Base-by-base conservation (phyloP, 1,140 invertebrate genomes). In the Stenopsyche tienmushanensis region DNA sequence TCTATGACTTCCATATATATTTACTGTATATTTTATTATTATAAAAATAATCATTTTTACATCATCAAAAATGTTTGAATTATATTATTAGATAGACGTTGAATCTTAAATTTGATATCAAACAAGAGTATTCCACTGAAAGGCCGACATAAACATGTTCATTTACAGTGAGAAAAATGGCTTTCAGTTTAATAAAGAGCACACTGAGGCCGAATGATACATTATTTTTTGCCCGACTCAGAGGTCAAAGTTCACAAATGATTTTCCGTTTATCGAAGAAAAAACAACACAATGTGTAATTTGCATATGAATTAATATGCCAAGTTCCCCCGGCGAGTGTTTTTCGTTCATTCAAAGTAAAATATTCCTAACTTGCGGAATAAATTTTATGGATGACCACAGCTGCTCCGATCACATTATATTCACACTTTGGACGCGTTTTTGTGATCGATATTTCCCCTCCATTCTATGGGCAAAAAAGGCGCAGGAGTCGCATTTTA, bases 301-400 rank as follows among this genome's bases (percentile, higher is more conserved):
- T 69, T 69, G 49, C 67, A 66, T 69, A 69, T 66, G 64, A 69
- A 69, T 64, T 49, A 63, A 42, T 64, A 54, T 42, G n/a, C 50
- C 24, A 20, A 13, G 24, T 34, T n/a, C n/a, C 17, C 25, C 62
- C n/a, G 29, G 26, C 41, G 8, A 9, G 20, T 2, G 18, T 44
- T 47, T 47, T 60, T 25, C 57, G 25, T 45, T 60, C 29, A 57
- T 18, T 10, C 17, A 47, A 8, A 20, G 20, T 26, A 20, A 21
- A 53, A 53, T 8, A 21, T 23, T 20, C 47, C 47, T 5, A 49
- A 49, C 15, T 26, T 54, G 15, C 13, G 47, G 55, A 58, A 58
- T 58, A 58, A 42, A 58, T 58, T 58, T 58, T 18, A 44, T 39
- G 55, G 39, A 39, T 44, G 55, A 58, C 55, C 55, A 58, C 55